Evolutionary conservation across 2,113 vertebrate species (phyloP), one percentile per base, ranked within the genome.

Genomic region (Oncorhynchus mykiss): DNA sequence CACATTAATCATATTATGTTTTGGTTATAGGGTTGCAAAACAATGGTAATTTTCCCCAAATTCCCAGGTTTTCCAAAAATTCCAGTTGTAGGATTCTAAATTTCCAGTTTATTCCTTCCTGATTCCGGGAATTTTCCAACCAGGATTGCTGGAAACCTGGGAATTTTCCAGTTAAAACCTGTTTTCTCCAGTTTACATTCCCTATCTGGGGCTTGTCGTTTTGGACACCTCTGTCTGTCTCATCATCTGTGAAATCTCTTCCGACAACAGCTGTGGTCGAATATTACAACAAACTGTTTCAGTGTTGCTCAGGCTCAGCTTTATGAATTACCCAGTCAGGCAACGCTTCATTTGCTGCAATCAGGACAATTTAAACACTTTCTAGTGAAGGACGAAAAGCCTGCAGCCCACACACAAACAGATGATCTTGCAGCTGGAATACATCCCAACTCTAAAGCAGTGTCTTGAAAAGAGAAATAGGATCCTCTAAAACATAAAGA

Each of bases 381-480:
- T 29, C n/a, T 22, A 18, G 34, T 51, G 9, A 13, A 73, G 14
- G 60, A 65, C 6, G 22, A 27, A 34, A 34, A 16, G 18, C 65
- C 66, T 24, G 59, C 59, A 62, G 59, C 59, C 59, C n/a, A 62
- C 59, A 62, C n/a, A 62, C 59, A 62, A 22, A 57, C 18, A n/a
- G 5, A 62, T n/a, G 2, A 62, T 11, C 0, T n/a, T 9, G 8
- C 59, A 62, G 59, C 18, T 9, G 59, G 20, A 57, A 57, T 7
- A 18, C 6, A 62, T 5, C 2, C 59, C n/a, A 62, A 62, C 16
- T 22, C 74, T 31, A 45, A 29, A n/a, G 51, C 59, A 51, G 68
- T 82, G 74, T 89, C 77, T 83, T 83, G 74, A 87, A 86, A 75
- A 85, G 83, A 80, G 83, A 79, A 18, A 29, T 45, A 64, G 51